Evolutionary conservation across 2,888 invertebrate genomes (phyloP), one percentile per base, ranked within the genome.

Genomic region (Plagodis pulveraria): DNA sequence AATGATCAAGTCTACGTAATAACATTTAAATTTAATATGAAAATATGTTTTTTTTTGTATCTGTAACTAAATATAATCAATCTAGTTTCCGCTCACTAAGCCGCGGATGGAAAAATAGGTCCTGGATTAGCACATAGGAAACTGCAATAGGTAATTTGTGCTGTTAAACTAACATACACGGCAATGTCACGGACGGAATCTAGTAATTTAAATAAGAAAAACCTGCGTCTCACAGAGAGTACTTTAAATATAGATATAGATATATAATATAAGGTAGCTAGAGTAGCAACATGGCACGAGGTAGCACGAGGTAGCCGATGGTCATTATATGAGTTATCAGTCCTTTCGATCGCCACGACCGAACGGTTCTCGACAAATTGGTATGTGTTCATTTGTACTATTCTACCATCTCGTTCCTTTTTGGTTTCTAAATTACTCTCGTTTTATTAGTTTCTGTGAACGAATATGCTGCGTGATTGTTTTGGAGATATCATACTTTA

Each of bases 291-390:
- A 61, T 48, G 48, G 51, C 42, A 45, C 50, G 69, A 73, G 72
- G 82, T 81, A 77, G 51, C 42, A 45, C 50, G 69, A 73, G 72
- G 82, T 81, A 77, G 81, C 73, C 77, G 77, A 79, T 80, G 76
- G 77, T 78, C 78, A 85, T 86, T 86, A 84, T 74, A 75, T 74
- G 67, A 65, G 69, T 80, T 88, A 89, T 88, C 88, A 77, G 58
- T 45, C 56, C 67, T 74, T 74, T 76, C 74, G 76, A 87, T 87
- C 87, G 77, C 80, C 83, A 82, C 81, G 81, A 81, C 71, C 74
- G 72, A 67, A 63, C 63, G 66, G 56, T 61, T 68, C 67, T 70
- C 73, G 78, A 81, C 81, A 80, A 80, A 81, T 83, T 81, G 74
- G 69, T 70, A 71, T 72, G 70, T 71, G 71, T 69, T 75, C 71